Conservation (phyloP, 2,888 invertebrate genomes). For the Isotomurus palustris region DNA sequence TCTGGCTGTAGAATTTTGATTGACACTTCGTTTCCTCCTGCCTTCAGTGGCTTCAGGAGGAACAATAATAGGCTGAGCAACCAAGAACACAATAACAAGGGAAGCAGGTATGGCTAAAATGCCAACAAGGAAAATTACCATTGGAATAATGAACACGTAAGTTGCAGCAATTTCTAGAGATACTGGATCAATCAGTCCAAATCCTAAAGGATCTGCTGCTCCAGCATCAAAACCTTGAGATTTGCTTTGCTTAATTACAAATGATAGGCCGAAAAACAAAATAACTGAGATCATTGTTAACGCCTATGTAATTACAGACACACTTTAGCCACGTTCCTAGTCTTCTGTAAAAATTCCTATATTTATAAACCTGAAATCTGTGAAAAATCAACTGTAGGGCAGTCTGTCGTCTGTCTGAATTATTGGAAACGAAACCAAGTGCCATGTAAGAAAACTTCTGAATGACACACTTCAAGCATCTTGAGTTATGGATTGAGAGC, state of each 20-base stretch:
- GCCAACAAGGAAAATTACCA: slow-evolving; percentile 31
- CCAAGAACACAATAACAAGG: slow-evolving; percentile 30
- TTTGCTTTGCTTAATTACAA: neutral
- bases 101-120: slow-evolving; percentile 29
- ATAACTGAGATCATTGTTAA: too few relatives aligned
- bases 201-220: slow-evolving; percentile 28
- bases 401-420: too few relatives aligned
- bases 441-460: too few relatives aligned
- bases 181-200: slow-evolving; percentile 30
- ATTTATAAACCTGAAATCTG: too few relatives aligned
- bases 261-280: neutral
- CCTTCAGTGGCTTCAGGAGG: slow-evolving; percentile 13
- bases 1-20: neutral
- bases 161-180: slow-evolving; percentile 30
- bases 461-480: too few relatives aligned
- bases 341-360: too few relatives aligned
- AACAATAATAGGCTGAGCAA: slow-evolving; percentile 31
- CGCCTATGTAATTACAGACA: too few relatives aligned
- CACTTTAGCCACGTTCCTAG: too few relatives aligned
- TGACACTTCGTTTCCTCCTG: neutral
- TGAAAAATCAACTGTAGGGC: too few relatives aligned
- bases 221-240: slow-evolving; percentile 21
- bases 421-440: too few relatives aligned
- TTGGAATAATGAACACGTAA: slow-evolving; percentile 30
- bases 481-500: too few relatives aligned